phyloP scores from a whole-genome alignment of 1,140 invertebrate species.

The Ceratina japonica region DNA sequence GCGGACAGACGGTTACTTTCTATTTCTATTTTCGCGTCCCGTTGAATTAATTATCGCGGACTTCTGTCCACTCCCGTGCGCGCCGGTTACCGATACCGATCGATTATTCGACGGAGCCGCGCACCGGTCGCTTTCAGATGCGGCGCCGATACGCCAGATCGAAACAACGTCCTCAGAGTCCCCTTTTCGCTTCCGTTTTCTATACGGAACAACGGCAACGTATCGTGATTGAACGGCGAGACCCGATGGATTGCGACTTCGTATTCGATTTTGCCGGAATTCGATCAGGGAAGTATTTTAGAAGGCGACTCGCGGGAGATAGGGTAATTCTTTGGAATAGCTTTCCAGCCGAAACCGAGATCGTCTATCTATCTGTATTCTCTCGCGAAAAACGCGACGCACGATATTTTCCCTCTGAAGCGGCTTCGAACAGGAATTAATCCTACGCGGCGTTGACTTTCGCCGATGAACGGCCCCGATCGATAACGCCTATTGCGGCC shows the following conservation, averaged over 20 bases:
- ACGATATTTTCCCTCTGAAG: background rate
- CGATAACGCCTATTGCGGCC: conserved; percentile 27
- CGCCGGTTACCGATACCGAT: conserved; percentile 48
- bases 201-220: background rate
- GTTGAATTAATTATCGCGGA: conserved; percentile 51
- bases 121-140: conserved; percentile 10
- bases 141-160: background rate
- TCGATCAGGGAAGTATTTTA: background rate
- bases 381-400: background rate
- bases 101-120: conserved; percentile 49
- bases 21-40: conserved; percentile 51
- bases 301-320: background rate
- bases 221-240: conserved; percentile 1
- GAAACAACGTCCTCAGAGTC: background rate
- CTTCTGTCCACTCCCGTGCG: conserved; percentile 37
- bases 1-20: background rate
- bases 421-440: background rate
- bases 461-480: background rate
- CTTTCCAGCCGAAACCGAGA: background rate
- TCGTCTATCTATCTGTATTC: background rate
- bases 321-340: background rate
- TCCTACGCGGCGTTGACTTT: background rate
- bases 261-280: background rate
- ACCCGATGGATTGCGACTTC: background rate
- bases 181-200: background rate